Evolutionary conservation across 2,888 invertebrate species (phyloP).

Genomic region (Nemotelus nigrinus): DNA sequence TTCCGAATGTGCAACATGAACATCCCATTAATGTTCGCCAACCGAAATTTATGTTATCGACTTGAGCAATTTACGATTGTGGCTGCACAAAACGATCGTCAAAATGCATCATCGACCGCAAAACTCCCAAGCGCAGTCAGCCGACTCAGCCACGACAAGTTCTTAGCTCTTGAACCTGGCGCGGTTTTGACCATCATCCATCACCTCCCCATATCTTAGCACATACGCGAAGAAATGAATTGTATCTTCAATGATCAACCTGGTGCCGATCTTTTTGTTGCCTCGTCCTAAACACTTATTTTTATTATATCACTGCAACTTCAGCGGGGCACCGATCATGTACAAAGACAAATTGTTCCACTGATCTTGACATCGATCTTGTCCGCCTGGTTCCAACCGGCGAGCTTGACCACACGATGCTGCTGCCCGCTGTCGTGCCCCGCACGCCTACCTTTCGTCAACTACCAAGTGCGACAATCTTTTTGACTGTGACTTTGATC

Average conservation of each 20-base stretch:
- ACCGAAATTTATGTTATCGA: conserved; percentile 41
- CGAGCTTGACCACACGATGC: neutral
- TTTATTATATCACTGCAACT: neutral
- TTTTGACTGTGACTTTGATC: conserved; percentile 20
- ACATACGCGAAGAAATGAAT: too few species aligned
- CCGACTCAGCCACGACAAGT: neutral
- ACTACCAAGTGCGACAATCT: neutral
- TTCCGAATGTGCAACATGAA: conserved; percentile 28
- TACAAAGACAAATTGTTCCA: conserved; percentile 26
- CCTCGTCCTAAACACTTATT: neutral
- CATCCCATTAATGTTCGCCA: conserved; percentile 36
- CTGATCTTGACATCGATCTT: conserved; percentile 44
- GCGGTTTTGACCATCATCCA: too few species aligned
- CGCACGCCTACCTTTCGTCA: neutral
- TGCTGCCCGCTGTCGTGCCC: neutral
- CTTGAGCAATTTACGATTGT: conserved; percentile 23
- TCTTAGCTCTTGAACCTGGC: too few species aligned
- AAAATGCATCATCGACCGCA: conserved; percentile 21
- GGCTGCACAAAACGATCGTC: neutral
- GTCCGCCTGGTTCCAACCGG: neutral
- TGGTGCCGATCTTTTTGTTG: neutral
- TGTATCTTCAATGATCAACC: neutral
- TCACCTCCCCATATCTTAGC: too few species aligned
- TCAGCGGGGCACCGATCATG: conserved; percentile 2
- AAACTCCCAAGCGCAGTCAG: neutral